Conservation (phyloP, 1,140 invertebrate genomes). For the Aphis craccivora region DNA sequence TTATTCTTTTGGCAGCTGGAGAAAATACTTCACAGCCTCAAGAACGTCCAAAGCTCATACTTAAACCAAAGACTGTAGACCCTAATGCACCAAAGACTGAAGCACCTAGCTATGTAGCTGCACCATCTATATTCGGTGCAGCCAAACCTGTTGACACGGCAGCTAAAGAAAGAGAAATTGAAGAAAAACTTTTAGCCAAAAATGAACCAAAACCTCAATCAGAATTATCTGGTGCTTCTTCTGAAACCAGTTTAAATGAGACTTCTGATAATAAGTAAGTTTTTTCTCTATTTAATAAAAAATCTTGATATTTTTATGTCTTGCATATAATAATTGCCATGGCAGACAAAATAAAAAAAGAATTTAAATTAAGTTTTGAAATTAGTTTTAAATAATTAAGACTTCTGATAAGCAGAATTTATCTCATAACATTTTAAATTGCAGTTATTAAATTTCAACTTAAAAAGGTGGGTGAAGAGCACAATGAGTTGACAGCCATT, state of each 20-base stretch:
- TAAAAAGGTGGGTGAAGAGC: too few relatives aligned
- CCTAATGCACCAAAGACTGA: conserved; percentile 61
- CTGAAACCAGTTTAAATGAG: conserved; percentile 61
- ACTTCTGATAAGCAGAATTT: too few relatives aligned
- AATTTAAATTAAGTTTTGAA: too few relatives aligned
- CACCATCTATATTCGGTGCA: conserved; percentile 83
- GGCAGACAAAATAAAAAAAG: not conserved
- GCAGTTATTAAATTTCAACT: too few relatives aligned
- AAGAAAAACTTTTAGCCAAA: conserved; percentile 65
- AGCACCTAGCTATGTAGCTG: conserved; percentile 65
- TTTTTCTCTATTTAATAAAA: not conserved
- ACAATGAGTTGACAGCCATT: too few relatives aligned
- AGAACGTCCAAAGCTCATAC: conserved; percentile 44
- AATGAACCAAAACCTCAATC: conserved; percentile 62
- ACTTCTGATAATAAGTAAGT: conserved; percentile 63
- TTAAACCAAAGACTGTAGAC: conserved; percentile 60
- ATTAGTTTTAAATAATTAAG: too few relatives aligned
- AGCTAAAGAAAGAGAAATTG: conserved; percentile 77
- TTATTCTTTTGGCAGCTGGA: not conserved
- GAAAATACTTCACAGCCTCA: conserved; percentile 55
- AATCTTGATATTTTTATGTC: not conserved
- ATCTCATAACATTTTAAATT: too few relatives aligned
- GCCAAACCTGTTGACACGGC: conserved; percentile 95
- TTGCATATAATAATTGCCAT: not conserved
- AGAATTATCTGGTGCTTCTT: conserved; percentile 67